phyloP scores from a whole-genome alignment of 2,113 vertebrate genomes.

The Boulengeromyrus knoepffleri region DNA sequence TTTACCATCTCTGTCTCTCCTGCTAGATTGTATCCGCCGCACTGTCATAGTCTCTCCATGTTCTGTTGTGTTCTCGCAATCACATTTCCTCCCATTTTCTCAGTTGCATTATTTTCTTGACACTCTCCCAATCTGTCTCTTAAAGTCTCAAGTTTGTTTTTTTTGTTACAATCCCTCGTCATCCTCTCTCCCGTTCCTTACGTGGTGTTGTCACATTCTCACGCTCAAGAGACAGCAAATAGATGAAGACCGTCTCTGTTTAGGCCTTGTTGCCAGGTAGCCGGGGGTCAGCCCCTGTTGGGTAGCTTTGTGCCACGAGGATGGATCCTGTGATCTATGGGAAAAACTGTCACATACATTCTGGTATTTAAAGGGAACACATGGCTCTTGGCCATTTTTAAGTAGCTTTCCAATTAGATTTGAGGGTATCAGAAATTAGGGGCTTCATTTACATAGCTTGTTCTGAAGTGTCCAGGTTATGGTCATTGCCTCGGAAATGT shows the following conservation, averaged over 20 bases:
- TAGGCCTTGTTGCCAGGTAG: background rate
- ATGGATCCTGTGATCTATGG: background rate
- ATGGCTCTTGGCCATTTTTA: background rate
- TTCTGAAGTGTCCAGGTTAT: background rate
- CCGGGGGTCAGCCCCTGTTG: background rate
- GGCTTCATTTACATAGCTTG: background rate
- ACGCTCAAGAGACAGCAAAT: background rate
- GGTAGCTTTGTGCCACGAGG: background rate
- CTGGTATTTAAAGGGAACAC: background rate
- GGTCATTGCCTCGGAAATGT: background rate
- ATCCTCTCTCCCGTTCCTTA: background rate
- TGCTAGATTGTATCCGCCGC: background rate
- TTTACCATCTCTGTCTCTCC: background rate
- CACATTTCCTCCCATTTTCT: background rate
- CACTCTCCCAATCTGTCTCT: background rate
- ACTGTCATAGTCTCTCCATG: background rate
- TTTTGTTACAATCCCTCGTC: background rate
- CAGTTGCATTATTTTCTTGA: background rate
- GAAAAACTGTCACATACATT: background rate
- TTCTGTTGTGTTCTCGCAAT: background rate
- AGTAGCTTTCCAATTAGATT: background rate
- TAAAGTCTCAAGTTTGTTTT: background rate
- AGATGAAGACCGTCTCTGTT: background rate
- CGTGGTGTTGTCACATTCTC: background rate
- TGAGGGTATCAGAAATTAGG: background rate